phyloP scores from a whole-genome alignment of 2,888 invertebrate species.

The Helobdella robusta region DNA sequence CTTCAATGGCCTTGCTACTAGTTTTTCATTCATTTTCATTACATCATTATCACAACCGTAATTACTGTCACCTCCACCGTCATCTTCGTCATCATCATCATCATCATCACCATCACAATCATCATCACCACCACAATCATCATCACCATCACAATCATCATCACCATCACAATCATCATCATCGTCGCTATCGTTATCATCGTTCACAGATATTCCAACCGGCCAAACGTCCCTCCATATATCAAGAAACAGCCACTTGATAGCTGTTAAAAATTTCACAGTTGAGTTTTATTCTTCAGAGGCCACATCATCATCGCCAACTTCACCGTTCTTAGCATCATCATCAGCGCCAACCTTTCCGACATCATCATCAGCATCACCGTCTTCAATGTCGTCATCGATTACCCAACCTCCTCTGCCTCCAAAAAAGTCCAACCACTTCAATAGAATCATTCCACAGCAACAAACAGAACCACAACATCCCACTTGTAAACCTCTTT shows the following conservation, averaged over 20 bases:
- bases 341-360: conserved; percentile 7
- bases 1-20: background rate
- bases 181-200: background rate
- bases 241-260: no score
- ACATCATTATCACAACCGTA: background rate
- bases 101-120: conserved; percentile 1
- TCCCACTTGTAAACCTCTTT: no score
- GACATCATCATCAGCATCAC: background rate
- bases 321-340: background rate
- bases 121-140: background rate
- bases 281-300: no score
- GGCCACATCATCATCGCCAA: background rate
- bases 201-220: no score
- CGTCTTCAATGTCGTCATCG: background rate
- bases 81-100: background rate
- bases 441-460: no score
- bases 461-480: no score
- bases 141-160: conserved; percentile 1
- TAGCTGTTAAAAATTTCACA: no score
- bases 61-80: no score
- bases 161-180: background rate
- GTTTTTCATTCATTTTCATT: background rate
- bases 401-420: background rate
- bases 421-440: no score
- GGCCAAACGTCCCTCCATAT: no score